A percentile compares a stretch with the other conserved stretches of the same genome.
Conservation (phyloP, 2,888 invertebrate species). For the Drosophila stalkeri region DNA sequence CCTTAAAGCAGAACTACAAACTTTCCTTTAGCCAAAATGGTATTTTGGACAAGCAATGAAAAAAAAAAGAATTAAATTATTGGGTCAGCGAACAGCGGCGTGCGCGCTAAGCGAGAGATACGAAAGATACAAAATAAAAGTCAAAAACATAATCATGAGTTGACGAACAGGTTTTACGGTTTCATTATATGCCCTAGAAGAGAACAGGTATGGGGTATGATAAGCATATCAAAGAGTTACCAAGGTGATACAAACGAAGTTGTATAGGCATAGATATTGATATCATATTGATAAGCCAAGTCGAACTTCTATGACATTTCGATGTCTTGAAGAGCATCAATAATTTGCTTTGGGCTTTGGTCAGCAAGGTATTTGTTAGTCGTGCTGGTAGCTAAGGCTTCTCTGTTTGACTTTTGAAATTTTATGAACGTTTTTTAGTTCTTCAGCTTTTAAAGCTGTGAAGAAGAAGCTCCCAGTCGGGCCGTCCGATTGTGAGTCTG, state of each 20-base stretch:
- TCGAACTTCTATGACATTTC: neutral
- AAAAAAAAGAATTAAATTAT: conserved; percentile 62
- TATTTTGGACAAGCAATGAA: conserved; percentile 13
- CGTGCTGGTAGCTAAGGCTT: neutral
- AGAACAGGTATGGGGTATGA: conserved; percentile 26
- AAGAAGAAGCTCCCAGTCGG: conserved; percentile 59
- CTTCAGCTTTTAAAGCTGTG: conserved; percentile 51
- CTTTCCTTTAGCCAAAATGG: conserved; percentile 70
- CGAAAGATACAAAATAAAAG: conserved; percentile 60
- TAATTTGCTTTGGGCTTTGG: no score
- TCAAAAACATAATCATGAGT: conserved; percentile 67
- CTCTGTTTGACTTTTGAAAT: conserved; percentile 46
- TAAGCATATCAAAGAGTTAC: neutral
- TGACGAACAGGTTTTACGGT: conserved; percentile 78
- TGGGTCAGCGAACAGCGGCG: conserved; percentile 64
- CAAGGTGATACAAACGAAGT: neutral
- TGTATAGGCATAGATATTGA: neutral
- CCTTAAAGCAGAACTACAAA: conserved; percentile 33
- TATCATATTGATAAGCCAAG: neutral
- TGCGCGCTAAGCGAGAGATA: conserved; percentile 56
- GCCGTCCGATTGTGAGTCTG: conserved; percentile 50
- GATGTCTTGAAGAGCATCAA: neutral
- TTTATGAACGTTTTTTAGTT: conserved; percentile 54
- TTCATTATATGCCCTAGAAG: conserved; percentile 48
- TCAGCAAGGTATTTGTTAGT: conserved; percentile 37